phyloP scores from a whole-genome alignment of 2,113 vertebrate genomes.

The Caretta caretta region DNA sequence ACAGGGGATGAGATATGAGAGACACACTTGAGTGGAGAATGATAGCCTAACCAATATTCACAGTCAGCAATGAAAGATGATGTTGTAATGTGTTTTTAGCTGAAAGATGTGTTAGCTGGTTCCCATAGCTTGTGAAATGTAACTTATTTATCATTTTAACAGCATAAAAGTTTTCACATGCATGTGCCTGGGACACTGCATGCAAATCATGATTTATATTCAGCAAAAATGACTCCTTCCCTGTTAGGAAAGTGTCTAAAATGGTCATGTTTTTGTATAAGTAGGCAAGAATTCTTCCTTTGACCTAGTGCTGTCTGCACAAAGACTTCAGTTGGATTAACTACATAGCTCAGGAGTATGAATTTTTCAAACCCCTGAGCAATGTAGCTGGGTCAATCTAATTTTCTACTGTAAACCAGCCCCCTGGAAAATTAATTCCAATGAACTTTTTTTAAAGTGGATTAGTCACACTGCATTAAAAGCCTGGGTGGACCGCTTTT shows the following conservation, averaged over 20 bases:
- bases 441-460: neutral
- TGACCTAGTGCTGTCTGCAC: neutral
- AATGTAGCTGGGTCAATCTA: neutral
- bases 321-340: neutral
- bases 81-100: accelerated
- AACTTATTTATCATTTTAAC: neutral
- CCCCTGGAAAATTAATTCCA: neutral
- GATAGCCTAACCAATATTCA: neutral
- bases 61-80: conserved; percentile 1
- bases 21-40: neutral
- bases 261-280: neutral
- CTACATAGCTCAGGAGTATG: neutral
- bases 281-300: neutral
- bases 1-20: neutral
- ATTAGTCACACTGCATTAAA: neutral
- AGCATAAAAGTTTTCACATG: neutral
- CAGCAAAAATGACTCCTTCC: neutral
- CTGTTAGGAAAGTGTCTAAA: neutral
- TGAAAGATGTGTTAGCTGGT: neutral
- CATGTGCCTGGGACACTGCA: neutral
- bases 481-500: neutral
- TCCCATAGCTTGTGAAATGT: neutral
- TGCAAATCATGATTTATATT: conserved; percentile 2
- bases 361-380: neutral
- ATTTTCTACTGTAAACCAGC: neutral